Evolutionary conservation across 2,113 vertebrate genomes (phyloP), one percentile per base, ranked within the genome.

Genomic region (Equus quagga): DNA sequence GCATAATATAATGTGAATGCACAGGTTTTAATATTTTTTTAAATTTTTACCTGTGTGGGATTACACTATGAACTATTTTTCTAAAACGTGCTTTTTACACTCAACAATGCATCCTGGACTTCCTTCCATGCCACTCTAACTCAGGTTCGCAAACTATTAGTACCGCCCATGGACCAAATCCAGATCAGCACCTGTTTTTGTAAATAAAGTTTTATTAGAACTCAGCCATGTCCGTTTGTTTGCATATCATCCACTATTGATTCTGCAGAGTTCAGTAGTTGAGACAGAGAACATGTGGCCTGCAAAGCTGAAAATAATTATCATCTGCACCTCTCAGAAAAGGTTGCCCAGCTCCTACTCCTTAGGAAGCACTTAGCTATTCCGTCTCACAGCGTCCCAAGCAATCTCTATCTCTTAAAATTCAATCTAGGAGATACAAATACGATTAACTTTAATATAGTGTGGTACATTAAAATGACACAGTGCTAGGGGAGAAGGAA

Each of bases 131-230:
- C 41, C n/a, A 1, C 49, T 67, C n/a, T 65, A 75, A 82, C 13
- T 51, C 18, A 36, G 10, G n/a, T 65, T 81, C 18, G 8, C n/a
- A 83, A 64, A 73, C 76, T n/a, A 8, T 6, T 18, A 24, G 2
- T 28, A 9, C 8, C 5, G 58, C 46, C 76, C 58, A n/a, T 17
- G 26, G 21, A n/a, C 28, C 78, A 64, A 73, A 44, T 82, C 9
- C 19, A 33, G 11, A 41, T 44, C 33, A 62, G 46, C 9, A 24
- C 64, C 6, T 80, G n/a, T 64, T 72, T 60, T 69, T 91, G 6
- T 56, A 80, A 92, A 87, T 76, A 83, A 89, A 75, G 9, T 36
- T 44, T 94, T 73, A 21, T 67, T 46, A 94, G 85, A 65, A 67
- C 23, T 13, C 26, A 86, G 6, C 58, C 54, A n/a, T 58, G 7